A percentile compares a stretch with the other conserved stretches of the same genome.
These are phyloP conservation scores for Colius striatus DNA, from an alignment of 2,113 vertebrate genomes.

Conservation along the genomic window DNA sequence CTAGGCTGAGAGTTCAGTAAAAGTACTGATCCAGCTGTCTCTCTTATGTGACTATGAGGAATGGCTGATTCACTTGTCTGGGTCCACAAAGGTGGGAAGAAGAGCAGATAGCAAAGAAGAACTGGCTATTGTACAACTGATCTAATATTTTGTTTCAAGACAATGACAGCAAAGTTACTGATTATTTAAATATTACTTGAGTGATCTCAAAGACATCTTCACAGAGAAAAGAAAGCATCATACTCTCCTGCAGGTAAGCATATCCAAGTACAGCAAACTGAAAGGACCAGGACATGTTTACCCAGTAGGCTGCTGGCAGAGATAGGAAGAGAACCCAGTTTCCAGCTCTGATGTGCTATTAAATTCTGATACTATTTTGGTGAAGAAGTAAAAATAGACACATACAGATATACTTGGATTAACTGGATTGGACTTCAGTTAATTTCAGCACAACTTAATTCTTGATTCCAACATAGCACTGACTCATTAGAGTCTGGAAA, in stretches of 20 bases:
- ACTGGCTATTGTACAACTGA: background rate
- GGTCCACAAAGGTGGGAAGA: background rate
- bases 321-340: background rate
- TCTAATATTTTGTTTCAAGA: background rate
- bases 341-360: background rate
- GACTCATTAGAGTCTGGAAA: background rate
- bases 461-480: background rate
- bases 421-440: background rate
- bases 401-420: background rate
- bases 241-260: background rate
- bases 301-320: background rate
- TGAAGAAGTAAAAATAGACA: background rate
- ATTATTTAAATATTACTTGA: background rate
- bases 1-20: background rate
- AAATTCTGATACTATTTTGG: background rate
- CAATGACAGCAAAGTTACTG: background rate
- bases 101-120: background rate
- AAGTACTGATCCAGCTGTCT: background rate
- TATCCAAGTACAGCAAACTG: background rate
- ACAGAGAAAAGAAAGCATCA: background rate
- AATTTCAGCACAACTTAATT: background rate
- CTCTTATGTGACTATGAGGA: background rate
- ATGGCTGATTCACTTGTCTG: no score
- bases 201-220: background rate
- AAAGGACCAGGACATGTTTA: background rate